Percentiles rank a stretch among this genome's conserved stretches.
Conservation (phyloP, 2,113 vertebrate species). For the Mustela lutreola region DNA sequence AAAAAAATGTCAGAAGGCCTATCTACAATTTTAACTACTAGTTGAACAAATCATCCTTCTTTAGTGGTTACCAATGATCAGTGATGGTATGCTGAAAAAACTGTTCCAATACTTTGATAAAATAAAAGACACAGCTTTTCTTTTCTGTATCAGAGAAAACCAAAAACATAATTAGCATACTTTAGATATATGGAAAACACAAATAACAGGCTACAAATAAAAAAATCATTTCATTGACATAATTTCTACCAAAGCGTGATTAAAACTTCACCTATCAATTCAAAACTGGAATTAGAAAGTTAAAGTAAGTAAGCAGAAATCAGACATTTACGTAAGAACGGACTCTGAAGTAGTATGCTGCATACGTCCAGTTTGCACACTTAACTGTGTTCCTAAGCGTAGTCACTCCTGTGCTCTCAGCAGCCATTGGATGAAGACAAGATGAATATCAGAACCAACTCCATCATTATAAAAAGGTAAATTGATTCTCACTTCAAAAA, state of each 20-base stretch:
- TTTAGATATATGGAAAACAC: constrained; percentile 77
- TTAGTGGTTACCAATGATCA: constrained; percentile 89
- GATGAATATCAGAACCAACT: constrained; percentile 84
- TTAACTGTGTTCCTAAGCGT: constrained; percentile 58
- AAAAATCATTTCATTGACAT: constrained; percentile 77
- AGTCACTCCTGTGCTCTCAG: constrained; percentile 81
- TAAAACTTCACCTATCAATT: constrained; percentile 77
- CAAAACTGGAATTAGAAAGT: constrained; percentile 83
- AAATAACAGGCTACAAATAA: constrained; percentile 80
- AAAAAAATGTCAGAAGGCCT: constrained; percentile 75
- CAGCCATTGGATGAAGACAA: constrained; percentile 84
- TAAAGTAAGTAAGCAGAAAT: constrained; percentile 81
- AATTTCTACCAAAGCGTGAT: constrained; percentile 83
- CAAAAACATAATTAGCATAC: constrained; percentile 75
- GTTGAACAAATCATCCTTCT: constrained; percentile 75
- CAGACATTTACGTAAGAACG: constrained; percentile 73
- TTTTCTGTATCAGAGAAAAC: constrained; percentile 81
- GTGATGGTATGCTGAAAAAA: constrained; percentile 80
- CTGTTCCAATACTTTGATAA: constrained; percentile 79
- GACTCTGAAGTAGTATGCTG: constrained; percentile 81
- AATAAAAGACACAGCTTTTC: constrained; percentile 81
- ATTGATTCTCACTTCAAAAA: constrained; percentile 85
- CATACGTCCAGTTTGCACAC: constrained; percentile 73
- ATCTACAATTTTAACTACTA: constrained; percentile 81
- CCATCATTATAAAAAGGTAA: constrained; percentile 80